Evolutionary conservation across 2,113 vertebrate species (phyloP).

Genomic region (Prunella himalayana): DNA sequence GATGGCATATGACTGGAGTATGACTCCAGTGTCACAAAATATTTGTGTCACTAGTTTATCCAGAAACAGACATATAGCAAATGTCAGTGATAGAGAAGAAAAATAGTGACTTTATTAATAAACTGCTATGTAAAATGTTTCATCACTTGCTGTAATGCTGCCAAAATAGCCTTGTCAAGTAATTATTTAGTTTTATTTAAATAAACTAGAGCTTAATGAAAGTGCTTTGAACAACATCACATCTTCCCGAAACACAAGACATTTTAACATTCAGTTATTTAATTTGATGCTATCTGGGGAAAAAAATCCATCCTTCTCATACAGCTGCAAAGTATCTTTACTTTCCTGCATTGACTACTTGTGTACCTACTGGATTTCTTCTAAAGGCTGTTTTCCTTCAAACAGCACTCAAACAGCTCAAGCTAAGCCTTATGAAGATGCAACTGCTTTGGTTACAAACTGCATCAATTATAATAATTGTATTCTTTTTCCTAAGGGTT

Average conservation of each 20-base stretch:
- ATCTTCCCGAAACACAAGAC: neutral
- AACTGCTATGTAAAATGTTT: neutral
- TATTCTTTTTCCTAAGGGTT: neutral
- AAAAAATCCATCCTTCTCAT: neutral
- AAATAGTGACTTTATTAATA: conserved; percentile 1
- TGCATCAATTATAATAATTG: neutral
- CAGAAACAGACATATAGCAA: neutral
- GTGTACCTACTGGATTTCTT: neutral
- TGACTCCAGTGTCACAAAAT: conserved; percentile 20
- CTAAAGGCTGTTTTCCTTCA: neutral
- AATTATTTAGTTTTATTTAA: neutral
- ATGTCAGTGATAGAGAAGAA: neutral
- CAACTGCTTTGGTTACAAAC: conserved; percentile 6
- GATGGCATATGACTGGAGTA: conserved; percentile 13
- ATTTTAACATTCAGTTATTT: neutral
- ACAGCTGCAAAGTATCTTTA: neutral
- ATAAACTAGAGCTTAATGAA: neutral
- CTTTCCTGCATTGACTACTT: neutral
- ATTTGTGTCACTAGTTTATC: neutral
- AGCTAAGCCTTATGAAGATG: neutral
- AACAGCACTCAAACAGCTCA: neutral
- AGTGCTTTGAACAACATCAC: neutral
- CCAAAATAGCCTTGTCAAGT: neutral
- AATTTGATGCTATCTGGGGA: neutral
- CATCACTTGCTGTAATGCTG: neutral